Base-by-base conservation (phyloP, 2,113 vertebrate genomes). In the Dipodomys stephensi region DNA sequence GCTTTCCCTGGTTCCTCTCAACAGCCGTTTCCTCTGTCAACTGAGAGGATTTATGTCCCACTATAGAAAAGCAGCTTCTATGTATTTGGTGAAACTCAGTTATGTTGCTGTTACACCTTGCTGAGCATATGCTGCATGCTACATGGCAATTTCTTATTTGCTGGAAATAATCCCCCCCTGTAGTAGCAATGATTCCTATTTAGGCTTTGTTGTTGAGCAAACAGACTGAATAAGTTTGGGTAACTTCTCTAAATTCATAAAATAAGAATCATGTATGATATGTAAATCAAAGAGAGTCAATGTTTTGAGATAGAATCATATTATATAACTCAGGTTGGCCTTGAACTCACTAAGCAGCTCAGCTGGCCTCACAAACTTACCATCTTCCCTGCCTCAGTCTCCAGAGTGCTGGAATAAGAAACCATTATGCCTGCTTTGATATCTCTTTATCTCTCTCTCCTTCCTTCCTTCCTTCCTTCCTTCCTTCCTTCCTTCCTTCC, bases 81-180 rank as follows among this genome's bases (percentile, higher is more conserved):
- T 32, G 23, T 68, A 22, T 67, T 20, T 11, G 9, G 30, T 10
- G 22, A 6, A 35, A 25, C 16, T 16, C 13, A 15, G 57, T 20
- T 69, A 30, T n/a, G 67, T 60, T 30, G 44, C 39, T n/a, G 19
- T 44, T 13, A 2, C 0, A 4, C 39, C 67, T 12, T 0, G 2
- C 53, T 19, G 4, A 35, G 19, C 27, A 77, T 2, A 7, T 6
- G 7, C 28, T 39, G 7, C 25, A 3, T 32, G 71, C 22, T 22
- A 27, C 7, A 57, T 20, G 46, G 10, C 9, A 4, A 68, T n/a
- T n/a, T 28, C 18, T 84, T 30, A 44, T 53, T 76, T 69, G 32
- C 53, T 60, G 28, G 20, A 25, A 22, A 18, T 0, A 74, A 1
- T 2, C 49, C 5, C 35, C 84, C 4, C 30, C 0, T 15, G 15